Evolutionary conservation across 2,888 invertebrate species (phyloP).

Genomic region (Mythimna lalbum): DNA sequence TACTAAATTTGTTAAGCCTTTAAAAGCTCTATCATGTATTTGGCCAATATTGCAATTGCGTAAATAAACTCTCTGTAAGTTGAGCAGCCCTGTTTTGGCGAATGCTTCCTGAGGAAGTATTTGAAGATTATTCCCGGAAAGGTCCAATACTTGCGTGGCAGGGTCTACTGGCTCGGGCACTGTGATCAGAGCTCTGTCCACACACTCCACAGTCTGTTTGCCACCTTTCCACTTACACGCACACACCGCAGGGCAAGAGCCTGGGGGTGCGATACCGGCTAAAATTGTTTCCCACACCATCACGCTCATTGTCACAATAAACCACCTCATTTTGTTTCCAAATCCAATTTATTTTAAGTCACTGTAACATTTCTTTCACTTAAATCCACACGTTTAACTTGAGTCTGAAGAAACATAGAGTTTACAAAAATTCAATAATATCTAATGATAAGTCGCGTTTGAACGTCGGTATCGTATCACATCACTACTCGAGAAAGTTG

Average conservation of each 20-base stretch:
- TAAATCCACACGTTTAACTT: slow-evolving; percentile 66
- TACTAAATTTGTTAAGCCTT: slow-evolving; percentile 96
- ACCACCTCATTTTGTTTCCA: slow-evolving; percentile 87
- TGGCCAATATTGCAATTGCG: slow-evolving; percentile 96
- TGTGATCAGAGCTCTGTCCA: slow-evolving; percentile 95
- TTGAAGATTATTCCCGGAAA: slow-evolving; percentile 96
- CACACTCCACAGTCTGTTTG: slow-evolving; percentile 97
- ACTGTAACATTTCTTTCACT: slow-evolving; percentile 78
- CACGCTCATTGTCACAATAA: slow-evolving; percentile 86
- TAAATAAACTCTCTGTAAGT: slow-evolving; percentile 96
- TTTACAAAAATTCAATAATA: slow-evolving; percentile 70
- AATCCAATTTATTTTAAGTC: slow-evolving; percentile 75
- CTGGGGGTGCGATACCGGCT: slow-evolving; percentile 88
- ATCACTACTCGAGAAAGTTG: slow-evolving; percentile 90
- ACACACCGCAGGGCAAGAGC: slow-evolving; percentile 94
- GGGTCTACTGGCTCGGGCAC: slow-evolving; percentile 96
- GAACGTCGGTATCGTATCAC: slow-evolving; percentile 87
- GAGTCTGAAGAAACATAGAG: slow-evolving; percentile 66
- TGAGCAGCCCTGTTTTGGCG: slow-evolving; percentile 94
- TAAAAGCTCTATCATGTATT: slow-evolving; percentile 96
- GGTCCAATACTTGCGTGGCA: slow-evolving; percentile 97
- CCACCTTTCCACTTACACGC: slow-evolving; percentile 98
- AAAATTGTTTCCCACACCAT: slow-evolving; percentile 84
- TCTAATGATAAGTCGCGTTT: slow-evolving; percentile 73
- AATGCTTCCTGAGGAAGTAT: slow-evolving; percentile 96